A percentile compares a stretch with the other conserved stretches of the same genome.
These are phyloP conservation scores for Lerista edwardsae DNA, from an alignment of 2,797 vertebrate genomes.

Conservation along the genomic window DNA sequence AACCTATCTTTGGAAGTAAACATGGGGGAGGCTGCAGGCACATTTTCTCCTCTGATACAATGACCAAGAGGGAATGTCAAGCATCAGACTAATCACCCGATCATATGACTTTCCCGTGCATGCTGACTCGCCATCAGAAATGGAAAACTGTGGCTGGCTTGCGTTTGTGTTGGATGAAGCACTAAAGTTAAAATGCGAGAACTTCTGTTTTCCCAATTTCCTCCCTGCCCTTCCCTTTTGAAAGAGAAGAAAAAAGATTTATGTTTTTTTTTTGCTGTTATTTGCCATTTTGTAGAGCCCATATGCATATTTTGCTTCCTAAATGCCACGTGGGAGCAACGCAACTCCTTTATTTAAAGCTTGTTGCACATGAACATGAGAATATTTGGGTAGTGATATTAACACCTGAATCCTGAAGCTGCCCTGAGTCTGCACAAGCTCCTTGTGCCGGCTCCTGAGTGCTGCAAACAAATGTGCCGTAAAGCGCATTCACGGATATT, in stretches of 20 bases:
- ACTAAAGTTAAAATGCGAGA: conserved; percentile 13
- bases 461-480: too few species aligned
- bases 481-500: too few species aligned
- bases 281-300: background rate
- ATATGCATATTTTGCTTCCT: background rate
- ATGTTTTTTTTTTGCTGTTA: background rate
- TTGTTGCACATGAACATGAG: background rate
- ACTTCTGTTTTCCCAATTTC: conserved; percentile 12
- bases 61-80: conserved; percentile 9
- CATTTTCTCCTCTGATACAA: conserved; percentile 16
- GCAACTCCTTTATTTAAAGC: background rate
- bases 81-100: background rate
- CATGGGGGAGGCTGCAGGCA: conserved; percentile 38
- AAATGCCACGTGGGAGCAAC: conserved; percentile 41
- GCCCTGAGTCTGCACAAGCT: too few species aligned
- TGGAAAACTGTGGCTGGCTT: conserved; percentile 48
- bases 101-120: conserved; percentile 45
- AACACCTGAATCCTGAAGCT: too few species aligned
- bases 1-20: conserved; percentile 29
- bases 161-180: conserved; percentile 23
- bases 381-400: background rate
- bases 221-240: background rate
- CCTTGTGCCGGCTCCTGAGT: too few species aligned
- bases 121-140: conserved; percentile 62
- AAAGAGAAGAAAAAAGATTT: background rate